Base-by-base conservation (phyloP, 2,888 invertebrate species). In the Liodrosophila aerea region DNA sequence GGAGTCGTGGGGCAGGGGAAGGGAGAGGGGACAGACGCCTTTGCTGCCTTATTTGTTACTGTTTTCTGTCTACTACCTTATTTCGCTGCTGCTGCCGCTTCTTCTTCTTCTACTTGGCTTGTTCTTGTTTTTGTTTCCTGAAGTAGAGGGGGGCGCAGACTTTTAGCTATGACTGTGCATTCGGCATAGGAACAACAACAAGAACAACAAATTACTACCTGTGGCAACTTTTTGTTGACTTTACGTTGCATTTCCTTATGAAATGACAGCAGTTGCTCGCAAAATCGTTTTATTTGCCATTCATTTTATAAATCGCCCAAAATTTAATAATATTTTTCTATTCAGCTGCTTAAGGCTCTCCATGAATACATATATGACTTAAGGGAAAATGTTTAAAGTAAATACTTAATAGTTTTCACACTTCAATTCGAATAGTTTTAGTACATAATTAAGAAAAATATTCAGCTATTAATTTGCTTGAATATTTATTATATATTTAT, bases 41-140 rank as follows among this genome's bases (percentile, higher is more conserved):
- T 22, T 22, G 31, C 27, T 37, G 60, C 65, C 50, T 65, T 61
- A 70, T 64, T 64, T 68, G 64, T 68, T 69, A 68, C 70, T 51
- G 50, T 49, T 52, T 49, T 22, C 46, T 49, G 34, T 34, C 34
- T 41, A 13, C 44, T 33, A 11, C 36, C 43, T 52, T 43, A 22
- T 22, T 22, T 22, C 5, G 11, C 33, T 33, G 16, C 44, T 45
- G 15, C 29, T 43, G 9, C 31, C 8, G 3, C 16, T 46, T 46
- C 36, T 46, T 36, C 7, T 36, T 33, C 13, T 46, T 36, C 16
- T 22, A 22, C 22, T 54, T 46, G n/a, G 18, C 18, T 22, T 13
- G 46, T 27, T 39, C 31, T 22, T 22, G 39, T 49, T 41, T 5
- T 9, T 18, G 47, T 40, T 43, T 13, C 15, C 43, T 13, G 41